These are phyloP conservation scores for Hydrotaea cyrtoneurina DNA, from an alignment of 2,888 invertebrate genomes.

Conservation along the genomic window DNA sequence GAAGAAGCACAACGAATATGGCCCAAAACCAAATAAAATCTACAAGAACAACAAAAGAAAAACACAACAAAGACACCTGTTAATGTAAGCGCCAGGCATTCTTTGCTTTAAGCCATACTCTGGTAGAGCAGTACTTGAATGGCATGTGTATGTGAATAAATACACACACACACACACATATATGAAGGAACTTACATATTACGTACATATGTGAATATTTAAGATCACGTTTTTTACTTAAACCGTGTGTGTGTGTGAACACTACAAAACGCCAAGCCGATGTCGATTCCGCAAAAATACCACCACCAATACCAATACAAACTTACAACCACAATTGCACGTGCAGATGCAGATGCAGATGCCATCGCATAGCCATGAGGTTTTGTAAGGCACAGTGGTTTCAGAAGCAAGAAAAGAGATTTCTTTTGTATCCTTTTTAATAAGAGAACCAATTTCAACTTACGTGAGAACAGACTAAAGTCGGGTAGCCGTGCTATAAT, in stretches of 20 bases:
- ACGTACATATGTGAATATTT: background rate
- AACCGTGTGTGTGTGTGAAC: background rate
- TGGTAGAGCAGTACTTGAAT: background rate
- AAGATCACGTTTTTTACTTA: constrained; percentile 33
- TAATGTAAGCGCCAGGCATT: constrained; percentile 54
- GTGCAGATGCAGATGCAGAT: background rate
- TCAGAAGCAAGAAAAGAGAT: too few relatives aligned
- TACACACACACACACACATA: background rate
- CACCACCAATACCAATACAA: background rate
- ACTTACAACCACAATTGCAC: background rate
- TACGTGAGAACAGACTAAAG: too few relatives aligned
- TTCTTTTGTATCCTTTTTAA: too few relatives aligned
- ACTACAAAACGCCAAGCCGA: background rate
- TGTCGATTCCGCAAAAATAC: background rate
- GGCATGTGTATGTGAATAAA: background rate
- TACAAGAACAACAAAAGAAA: too few relatives aligned
- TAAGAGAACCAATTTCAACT: too few relatives aligned
- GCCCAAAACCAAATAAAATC: background rate
- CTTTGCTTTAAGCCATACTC: constrained; percentile 14
- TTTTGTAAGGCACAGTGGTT: background rate
- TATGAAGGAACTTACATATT: too few relatives aligned
- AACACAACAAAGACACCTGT: constrained; percentile 62
- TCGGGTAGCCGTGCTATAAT: too few relatives aligned
- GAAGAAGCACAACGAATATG: constrained; percentile 42
- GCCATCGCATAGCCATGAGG: background rate